Percentiles rank a stretch among this genome's conserved stretches.
These are phyloP conservation scores for Amazona guildingii DNA, from an alignment of 2,113 vertebrate genomes.

Conservation along the genomic window DNA sequence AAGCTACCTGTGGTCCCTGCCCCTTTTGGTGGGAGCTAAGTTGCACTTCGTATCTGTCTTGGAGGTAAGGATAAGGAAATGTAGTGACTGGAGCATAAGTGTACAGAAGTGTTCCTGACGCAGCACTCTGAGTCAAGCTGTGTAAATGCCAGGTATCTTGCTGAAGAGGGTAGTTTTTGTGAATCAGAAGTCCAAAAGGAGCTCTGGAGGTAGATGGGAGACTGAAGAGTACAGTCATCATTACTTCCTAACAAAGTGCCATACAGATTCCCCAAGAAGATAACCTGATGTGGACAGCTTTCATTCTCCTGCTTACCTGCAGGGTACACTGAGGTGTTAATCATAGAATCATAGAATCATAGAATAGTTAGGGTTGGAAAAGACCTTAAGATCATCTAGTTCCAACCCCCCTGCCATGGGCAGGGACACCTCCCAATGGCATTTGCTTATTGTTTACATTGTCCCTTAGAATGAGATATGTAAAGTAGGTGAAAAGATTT, in stretches of 20 bases:
- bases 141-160: background rate
- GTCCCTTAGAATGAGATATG: background rate
- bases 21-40: background rate
- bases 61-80: background rate
- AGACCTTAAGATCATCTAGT: too few species aligned
- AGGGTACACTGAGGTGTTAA: background rate
- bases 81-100: background rate
- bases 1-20: background rate
- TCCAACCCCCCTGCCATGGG: too few species aligned
- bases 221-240: background rate
- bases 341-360: too few species aligned
- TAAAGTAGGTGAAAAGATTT: background rate
- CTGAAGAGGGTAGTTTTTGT: background rate
- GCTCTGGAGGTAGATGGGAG: background rate
- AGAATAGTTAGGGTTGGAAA: too few species aligned
- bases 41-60: background rate
- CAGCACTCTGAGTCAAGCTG: background rate
- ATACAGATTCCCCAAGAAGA: accelerated
- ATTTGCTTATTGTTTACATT: background rate
- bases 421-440: background rate
- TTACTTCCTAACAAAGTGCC: background rate
- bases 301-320: background rate
- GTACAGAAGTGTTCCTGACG: background rate
- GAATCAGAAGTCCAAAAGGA: background rate
- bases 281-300: background rate